A percentile compares a stretch with the other conserved stretches of the same genome.
phyloP scores from a whole-genome alignment of 2,797 vertebrate genomes.

The Capromys pilorides region DNA sequence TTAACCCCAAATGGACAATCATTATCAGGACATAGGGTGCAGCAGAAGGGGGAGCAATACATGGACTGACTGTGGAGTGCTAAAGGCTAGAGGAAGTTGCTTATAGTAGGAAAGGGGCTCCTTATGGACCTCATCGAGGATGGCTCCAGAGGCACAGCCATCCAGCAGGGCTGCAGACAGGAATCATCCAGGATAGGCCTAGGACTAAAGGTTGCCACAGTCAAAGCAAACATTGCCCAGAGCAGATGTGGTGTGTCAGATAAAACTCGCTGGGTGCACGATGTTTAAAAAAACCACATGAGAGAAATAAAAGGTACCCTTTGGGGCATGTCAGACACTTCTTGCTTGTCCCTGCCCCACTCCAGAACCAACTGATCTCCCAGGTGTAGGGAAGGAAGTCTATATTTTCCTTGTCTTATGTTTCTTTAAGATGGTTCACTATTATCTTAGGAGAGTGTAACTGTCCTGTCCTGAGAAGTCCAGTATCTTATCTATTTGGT shows the following conservation, averaged over 20 bases:
- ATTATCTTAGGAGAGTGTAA: background rate
- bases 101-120: no score
- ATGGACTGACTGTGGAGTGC: no score
- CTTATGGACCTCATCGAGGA: no score
- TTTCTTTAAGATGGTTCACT: background rate
- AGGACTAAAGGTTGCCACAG: background rate
- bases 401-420: background rate
- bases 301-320: background rate
- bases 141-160: background rate
- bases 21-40: no score
- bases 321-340: background rate
- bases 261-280: background rate
- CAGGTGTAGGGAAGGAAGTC: background rate
- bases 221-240: background rate
- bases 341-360: background rate
- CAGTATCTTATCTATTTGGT: background rate
- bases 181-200: background rate
- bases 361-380: background rate
- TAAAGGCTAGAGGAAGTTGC: no score
- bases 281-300: background rate
- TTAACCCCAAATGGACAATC: no score
- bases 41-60: no score
- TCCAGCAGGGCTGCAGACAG: background rate
- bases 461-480: background rate
- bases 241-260: background rate